These are phyloP conservation scores for Sialis fuliginosa DNA, from an alignment of 2,888 invertebrate species.

Conservation along the genomic window DNA sequence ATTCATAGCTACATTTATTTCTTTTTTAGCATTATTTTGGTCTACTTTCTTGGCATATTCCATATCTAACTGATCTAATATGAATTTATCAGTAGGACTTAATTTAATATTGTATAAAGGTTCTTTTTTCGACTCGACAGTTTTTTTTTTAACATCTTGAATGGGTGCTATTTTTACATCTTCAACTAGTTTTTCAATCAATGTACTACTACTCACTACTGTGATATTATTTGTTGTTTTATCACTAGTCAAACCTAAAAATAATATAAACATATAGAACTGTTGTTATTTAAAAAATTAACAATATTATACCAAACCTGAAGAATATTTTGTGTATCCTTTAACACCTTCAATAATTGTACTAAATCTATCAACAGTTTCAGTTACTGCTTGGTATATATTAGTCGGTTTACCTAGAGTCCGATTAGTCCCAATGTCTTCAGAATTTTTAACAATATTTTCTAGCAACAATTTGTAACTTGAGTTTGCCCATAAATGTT, in stretches of 20 bases:
- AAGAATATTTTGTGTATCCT: constrained; percentile 31
- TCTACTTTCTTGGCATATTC: constrained; percentile 26
- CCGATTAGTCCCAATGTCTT: constrained; percentile 14
- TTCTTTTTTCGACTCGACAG: constrained; percentile 12
- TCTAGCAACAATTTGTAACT: constrained; percentile 35
- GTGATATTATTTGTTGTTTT: too few species aligned
- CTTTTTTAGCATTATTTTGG: constrained; percentile 2
- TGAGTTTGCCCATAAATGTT: constrained; percentile 48
- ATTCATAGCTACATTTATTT: too few species aligned
- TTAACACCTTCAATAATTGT: constrained; percentile 54
- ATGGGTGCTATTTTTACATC: background rate
- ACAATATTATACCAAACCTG: constrained; percentile 5
- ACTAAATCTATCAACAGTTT: constrained; percentile 40
- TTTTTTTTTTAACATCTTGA: background rate
- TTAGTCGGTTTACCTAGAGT: constrained; percentile 9
- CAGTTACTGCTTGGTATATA: constrained; percentile 29
- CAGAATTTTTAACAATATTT: constrained; percentile 14
- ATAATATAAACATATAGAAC: background rate
- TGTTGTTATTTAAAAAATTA: background rate
- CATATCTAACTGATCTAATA: constrained; percentile 29
- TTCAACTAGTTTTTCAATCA: background rate
- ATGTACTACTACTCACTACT: background rate
- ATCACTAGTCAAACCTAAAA: background rate
- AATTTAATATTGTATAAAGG: constrained; percentile 26
- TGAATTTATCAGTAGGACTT: constrained; percentile 28